Conservation (phyloP, 2,888 invertebrate species). For the Patella ulyssiponensis region DNA sequence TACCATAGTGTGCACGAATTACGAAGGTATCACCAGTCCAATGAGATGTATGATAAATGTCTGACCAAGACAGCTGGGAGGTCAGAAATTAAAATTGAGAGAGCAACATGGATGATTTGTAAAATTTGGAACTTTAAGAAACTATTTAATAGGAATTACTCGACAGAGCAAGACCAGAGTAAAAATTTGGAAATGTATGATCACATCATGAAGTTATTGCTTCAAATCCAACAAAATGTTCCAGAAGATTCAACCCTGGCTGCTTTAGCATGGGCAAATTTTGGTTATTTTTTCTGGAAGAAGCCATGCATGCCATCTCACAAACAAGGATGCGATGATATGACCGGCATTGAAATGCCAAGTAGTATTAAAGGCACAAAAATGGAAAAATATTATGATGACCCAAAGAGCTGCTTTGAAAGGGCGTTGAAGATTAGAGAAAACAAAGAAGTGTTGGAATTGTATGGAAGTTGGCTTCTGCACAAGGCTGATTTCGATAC, state of each 20-base stretch:
- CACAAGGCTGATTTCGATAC: not conserved
- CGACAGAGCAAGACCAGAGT: not conserved
- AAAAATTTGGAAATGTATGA: not conserved
- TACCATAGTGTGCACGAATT: not conserved
- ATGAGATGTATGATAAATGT: not conserved
- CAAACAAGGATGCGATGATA: not conserved
- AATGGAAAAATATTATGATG: not conserved
- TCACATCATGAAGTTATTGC: not conserved
- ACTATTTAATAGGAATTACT: not conserved
- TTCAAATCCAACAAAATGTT: not conserved
- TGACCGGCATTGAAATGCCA: not conserved
- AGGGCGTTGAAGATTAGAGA: not conserved
- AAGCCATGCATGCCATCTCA: not conserved
- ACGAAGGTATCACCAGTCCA: not conserved
- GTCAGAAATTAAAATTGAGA: not conserved
- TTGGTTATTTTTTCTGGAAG: conserved; percentile 7
- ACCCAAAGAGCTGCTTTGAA: not conserved
- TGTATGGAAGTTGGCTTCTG: not conserved
- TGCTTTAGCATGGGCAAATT: not conserved
- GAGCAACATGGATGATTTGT: not conserved
- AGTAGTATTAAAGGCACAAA: not conserved
- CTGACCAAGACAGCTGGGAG: not conserved
- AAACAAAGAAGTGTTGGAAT: not conserved
- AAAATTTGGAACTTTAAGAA: not conserved
- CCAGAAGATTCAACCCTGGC: not conserved